Evolutionary conservation across 2,113 vertebrate species (phyloP), one percentile per base, ranked within the genome.

Genomic region (Odocoileus virginianus): DNA sequence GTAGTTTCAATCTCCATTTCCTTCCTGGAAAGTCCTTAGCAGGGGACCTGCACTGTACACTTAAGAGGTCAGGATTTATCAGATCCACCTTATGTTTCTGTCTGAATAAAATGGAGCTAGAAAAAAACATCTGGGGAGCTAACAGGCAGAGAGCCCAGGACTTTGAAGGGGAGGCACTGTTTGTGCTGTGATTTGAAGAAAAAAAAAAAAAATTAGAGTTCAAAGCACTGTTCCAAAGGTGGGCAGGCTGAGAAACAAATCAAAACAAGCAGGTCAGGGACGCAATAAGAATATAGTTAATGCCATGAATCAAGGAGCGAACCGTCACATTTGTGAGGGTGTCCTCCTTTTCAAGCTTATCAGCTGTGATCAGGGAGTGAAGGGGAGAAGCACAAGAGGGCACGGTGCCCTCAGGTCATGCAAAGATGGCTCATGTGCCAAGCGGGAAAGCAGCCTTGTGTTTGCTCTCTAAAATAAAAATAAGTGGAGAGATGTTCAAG

Each of bases 401-500:
- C 94, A 97, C 3, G 6, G 15, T 94, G 96, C 83, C 95, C 96
- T 93, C 83, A 45, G 97, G 90, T 94, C 97, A 93, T 85, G 52
- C 86, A 61, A 78, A 89, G 74, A 74, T 64, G 61, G 27, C 27
- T 40, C 19, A 60, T 15, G 57, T 89, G 92, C 95, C 96, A 96
- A 89, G 74, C 83, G 79, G 95, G 92, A 97, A 94, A 94, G 91
- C 54, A 54, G 61, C 94, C 82, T 94, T 94, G 94, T 81, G 94
- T 95, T 97, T 95, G 55, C 76, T 96, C 57, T 97, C 85, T 87
- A 55, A 82, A 97, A 96, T 50, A 95, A 92, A 98, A 96, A 36
- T 90, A 94, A 97, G 50, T 45, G 57, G 58, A 96, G 40, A 98
- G 91, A 98, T 36, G 50, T 97, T 83, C 98, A 98, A 98, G 58